phyloP scores from a whole-genome alignment of 64 coral and sea anemone species.

The Pocillopora verrucosa region DNA sequence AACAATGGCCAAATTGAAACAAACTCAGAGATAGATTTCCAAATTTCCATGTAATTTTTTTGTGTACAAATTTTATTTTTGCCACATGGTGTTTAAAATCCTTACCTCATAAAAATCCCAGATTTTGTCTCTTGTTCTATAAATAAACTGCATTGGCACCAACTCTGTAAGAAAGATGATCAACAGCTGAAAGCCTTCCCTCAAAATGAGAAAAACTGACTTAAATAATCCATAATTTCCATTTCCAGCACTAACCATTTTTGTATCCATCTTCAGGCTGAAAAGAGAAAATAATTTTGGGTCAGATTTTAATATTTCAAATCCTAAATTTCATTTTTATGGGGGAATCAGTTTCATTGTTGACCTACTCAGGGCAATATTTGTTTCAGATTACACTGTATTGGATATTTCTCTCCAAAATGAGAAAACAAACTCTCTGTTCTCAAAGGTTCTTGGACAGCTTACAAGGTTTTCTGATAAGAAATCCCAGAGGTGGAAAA shows the following conservation, averaged over 20 bases:
- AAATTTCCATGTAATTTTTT: no score
- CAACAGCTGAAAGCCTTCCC: neutral
- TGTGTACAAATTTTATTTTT: no score
- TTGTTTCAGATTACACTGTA: no score
- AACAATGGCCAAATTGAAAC: no score
- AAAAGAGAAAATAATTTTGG: neutral
- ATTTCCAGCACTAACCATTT: slow-evolving; percentile 64
- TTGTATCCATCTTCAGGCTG: slow-evolving; percentile 74
- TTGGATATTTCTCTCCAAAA: slow-evolving; percentile 27
- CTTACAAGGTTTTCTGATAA: no score
- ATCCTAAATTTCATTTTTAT: no score
- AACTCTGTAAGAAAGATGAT: slow-evolving; percentile 40
- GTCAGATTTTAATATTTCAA: no score
- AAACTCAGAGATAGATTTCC: no score
- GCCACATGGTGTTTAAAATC: neutral
- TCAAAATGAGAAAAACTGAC: neutral
- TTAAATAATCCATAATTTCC: neutral
- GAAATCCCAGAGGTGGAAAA: no score
- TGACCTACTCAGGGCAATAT: no score
- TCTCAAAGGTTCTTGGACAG: no score
- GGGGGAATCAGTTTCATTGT: neutral
- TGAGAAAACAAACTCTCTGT: neutral
- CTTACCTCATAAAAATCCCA: slow-evolving; percentile 97
- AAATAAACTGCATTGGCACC: slow-evolving; percentile 82
- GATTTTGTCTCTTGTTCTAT: slow-evolving; percentile 89